Conservation (phyloP, 1,140 invertebrate species). For the Augochlora pura region DNA sequence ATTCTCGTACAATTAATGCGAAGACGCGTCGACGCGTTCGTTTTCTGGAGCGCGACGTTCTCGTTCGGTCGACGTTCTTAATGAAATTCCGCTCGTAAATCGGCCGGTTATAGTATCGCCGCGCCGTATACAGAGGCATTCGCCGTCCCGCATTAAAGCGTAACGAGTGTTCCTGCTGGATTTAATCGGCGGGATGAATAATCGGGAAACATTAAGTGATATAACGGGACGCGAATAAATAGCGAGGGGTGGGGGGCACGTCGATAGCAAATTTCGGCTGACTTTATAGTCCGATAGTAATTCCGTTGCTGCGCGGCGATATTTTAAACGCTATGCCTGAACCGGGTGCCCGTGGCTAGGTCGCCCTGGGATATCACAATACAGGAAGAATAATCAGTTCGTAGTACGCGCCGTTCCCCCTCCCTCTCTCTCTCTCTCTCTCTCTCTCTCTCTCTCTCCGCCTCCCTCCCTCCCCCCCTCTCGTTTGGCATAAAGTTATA, state of each 20-base stretch:
- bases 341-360: neutral
- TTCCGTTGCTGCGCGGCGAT: constrained; percentile 29
- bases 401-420: neutral
- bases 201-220: constrained; percentile 2
- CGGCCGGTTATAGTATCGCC: neutral
- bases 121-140: too few species aligned
- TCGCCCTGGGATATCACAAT: constrained; percentile 25
- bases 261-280: constrained; percentile 17
- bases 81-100: neutral
- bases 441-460: too few species aligned
- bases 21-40: too few species aligned
- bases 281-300: constrained; percentile 22
- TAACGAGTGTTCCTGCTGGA: neutral
- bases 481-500: constrained; percentile 24
- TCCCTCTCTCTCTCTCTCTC: too few species aligned
- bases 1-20: too few species aligned
- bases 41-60: too few species aligned
- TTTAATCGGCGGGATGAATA: neutral
- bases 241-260: too few species aligned
- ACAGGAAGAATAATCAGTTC: constrained; percentile 32
- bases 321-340: constrained; percentile 23
- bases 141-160: neutral
- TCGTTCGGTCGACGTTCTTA: too few species aligned
- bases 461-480: too few species aligned
- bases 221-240: constrained; percentile 4